These are phyloP conservation scores for Drosophila lacicola DNA, from an alignment of 2,888 invertebrate species.

Conservation along the genomic window DNA sequence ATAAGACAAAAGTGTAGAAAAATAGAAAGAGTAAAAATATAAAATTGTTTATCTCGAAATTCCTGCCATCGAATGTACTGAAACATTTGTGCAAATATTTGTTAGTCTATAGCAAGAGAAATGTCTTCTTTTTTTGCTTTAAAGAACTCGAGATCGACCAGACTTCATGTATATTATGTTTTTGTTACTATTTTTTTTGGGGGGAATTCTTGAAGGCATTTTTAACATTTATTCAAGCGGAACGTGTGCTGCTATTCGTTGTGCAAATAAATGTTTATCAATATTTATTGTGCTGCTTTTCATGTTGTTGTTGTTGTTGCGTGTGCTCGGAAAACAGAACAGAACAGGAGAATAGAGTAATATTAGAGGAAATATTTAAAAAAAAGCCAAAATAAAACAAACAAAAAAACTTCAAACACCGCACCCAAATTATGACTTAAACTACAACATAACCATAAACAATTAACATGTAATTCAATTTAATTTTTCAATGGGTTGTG, in stretches of 20 bases:
- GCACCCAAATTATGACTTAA: slow-evolving; percentile 65
- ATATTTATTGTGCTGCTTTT: slow-evolving; percentile 81
- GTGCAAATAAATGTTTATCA: slow-evolving; percentile 53
- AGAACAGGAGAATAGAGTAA: slow-evolving; percentile 27
- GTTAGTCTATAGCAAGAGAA: slow-evolving; percentile 50
- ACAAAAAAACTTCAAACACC: slow-evolving; percentile 33
- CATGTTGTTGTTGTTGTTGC: slow-evolving; percentile 37
- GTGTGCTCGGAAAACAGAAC: slow-evolving; percentile 47
- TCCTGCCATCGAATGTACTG: slow-evolving; percentile 50
- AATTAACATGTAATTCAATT: slow-evolving; percentile 65
- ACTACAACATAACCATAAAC: slow-evolving; percentile 67
- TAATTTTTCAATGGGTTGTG: slow-evolving; percentile 21
- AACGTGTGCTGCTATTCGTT: slow-evolving; percentile 43
- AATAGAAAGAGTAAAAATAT: slow-evolving; percentile 36
- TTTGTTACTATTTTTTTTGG: slow-evolving; percentile 20
- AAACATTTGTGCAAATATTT: slow-evolving; percentile 81
- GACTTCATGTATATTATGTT: slow-evolving; percentile 44
- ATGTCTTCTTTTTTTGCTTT: slow-evolving; percentile 12
- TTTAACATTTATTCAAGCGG: slow-evolving; percentile 73
- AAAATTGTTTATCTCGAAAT: slow-evolving; percentile 37
- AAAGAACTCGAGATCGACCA: slow-evolving; percentile 22
- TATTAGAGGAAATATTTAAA: slow-evolving; percentile 24
- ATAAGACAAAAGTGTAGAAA: slow-evolving; percentile 36
- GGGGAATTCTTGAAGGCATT: slow-evolving; percentile 63
- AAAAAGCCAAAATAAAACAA: slow-evolving; percentile 15